A percentile compares a stretch with the other conserved stretches of the same genome.
Evolutionary conservation across 2,888 invertebrate genomes (phyloP).

Genomic region (Hymenopus coronatus): DNA sequence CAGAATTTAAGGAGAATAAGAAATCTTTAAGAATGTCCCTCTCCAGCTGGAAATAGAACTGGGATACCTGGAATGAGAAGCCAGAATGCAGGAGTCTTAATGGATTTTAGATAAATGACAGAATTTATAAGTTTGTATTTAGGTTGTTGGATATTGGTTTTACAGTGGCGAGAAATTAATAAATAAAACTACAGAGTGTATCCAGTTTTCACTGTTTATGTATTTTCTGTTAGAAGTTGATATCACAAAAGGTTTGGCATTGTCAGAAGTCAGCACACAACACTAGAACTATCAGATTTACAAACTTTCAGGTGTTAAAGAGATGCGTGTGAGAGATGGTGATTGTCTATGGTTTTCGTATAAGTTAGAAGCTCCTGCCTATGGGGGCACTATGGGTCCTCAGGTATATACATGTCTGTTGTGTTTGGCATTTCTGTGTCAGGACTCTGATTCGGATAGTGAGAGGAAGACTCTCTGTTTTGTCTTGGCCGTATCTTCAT

Average conservation of each 20-base stretch:
- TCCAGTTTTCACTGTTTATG: neutral
- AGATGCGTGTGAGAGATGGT: too few relatives aligned
- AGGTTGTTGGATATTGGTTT: too few relatives aligned
- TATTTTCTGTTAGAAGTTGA: neutral
- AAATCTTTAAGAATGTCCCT: too few relatives aligned
- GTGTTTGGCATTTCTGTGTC: constrained; percentile 10
- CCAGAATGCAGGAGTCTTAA: too few relatives aligned
- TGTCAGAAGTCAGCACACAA: neutral
- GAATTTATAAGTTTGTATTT: too few relatives aligned
- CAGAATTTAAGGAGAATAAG: too few relatives aligned
- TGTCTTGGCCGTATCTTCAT: constrained; percentile 49
- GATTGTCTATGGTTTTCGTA: neutral
- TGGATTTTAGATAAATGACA: too few relatives aligned
- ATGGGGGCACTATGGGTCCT: constrained; percentile 19
- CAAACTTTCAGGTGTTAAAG: neutral
- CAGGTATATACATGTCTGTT: constrained; percentile 22
- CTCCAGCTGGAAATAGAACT: too few relatives aligned
- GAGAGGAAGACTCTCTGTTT: neutral
- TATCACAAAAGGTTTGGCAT: neutral
- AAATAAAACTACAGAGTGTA: neutral
- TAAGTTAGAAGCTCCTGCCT: neutral
- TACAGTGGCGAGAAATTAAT: too few relatives aligned
- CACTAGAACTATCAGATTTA: neutral
- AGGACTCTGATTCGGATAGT: constrained; percentile 2
- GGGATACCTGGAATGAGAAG: too few relatives aligned